Evolutionary conservation across 2,113 vertebrate genomes (phyloP).

Genomic region (Pedetes capensis): DNA sequence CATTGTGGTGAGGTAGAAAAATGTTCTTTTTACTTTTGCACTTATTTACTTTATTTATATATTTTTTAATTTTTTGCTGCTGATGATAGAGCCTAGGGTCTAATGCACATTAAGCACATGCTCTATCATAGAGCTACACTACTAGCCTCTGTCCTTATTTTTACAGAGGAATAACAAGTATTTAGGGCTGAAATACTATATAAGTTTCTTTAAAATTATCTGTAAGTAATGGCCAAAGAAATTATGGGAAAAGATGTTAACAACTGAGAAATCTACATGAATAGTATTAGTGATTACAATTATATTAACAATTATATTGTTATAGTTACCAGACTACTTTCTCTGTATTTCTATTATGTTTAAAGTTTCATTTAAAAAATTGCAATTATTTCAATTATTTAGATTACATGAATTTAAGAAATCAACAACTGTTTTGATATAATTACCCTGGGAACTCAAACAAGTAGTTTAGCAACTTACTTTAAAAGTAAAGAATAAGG

Average conservation of each 20-base stretch:
- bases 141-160: not conserved
- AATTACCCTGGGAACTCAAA: too few species aligned
- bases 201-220: not conserved
- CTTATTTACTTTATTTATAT: not conserved
- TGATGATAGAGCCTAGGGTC: not conserved
- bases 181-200: not conserved
- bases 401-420: too few species aligned
- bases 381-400: not conserved
- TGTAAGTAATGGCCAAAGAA: not conserved
- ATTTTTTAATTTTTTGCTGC: not conserved
- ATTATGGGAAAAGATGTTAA: not conserved
- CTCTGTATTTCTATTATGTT: not conserved
- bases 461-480: too few species aligned
- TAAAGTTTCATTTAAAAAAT: not conserved
- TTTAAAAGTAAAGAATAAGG: too few species aligned
- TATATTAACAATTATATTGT: not conserved
- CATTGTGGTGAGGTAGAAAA: not conserved
- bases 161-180: not conserved
- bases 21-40: not conserved
- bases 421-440: too few species aligned
- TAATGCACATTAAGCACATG: not conserved
- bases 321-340: not conserved
- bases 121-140: not conserved
- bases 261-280: not conserved
- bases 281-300: not conserved